Evolutionary conservation across 2,113 vertebrate genomes (phyloP), one percentile per base, ranked within the genome.

Genomic region (Pygoscelis antarcticus): DNA sequence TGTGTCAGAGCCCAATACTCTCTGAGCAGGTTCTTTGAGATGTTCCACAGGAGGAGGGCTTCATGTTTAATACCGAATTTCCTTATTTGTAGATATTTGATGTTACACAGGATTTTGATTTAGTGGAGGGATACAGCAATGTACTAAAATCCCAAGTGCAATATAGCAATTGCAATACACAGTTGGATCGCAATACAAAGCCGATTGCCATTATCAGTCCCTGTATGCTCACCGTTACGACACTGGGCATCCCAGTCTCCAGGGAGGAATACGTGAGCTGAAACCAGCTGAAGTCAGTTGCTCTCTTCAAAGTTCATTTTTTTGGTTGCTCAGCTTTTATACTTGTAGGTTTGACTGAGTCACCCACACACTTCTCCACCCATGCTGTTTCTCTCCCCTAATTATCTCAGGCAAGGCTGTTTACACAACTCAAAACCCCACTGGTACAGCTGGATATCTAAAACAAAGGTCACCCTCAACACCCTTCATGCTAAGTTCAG

Each of bases 211-310:
- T 60, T 66, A 55, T 29, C 38, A 61, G 46, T 19, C 34, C n/a
- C 49, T 72, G 6, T 30, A 20, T 5, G 26, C 36, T 85, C 70
- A 68, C 27, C 0, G 0, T 30, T 68, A 58, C 0, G 2, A 58
- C 47, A 52, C 5, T 3, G 20, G 26, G 23, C 54, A 30, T 14
- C 26, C 49, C 70, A 58, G 32, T 34, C 19, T 38, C 20, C n/a
- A n/a, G n/a, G 40, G 20, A 58, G 49, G 23, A 82, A 46, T 8
- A 52, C 0, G 0, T 17, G 29, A 57, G 60, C 7, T 58, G 42
- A 72, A 78, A 64, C 13, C 11, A 89, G 38, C n/a, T 64, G 65
- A 52, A 78, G 54, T 23, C 38, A 58, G 14, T 44, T 69, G 60
- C 38, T 58, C 47, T 52, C 49, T 58, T 86, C 58, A 44, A 65